These are phyloP conservation scores for Macrotus californicus DNA, from an alignment of 2,113 vertebrate species.

Conservation along the genomic window DNA sequence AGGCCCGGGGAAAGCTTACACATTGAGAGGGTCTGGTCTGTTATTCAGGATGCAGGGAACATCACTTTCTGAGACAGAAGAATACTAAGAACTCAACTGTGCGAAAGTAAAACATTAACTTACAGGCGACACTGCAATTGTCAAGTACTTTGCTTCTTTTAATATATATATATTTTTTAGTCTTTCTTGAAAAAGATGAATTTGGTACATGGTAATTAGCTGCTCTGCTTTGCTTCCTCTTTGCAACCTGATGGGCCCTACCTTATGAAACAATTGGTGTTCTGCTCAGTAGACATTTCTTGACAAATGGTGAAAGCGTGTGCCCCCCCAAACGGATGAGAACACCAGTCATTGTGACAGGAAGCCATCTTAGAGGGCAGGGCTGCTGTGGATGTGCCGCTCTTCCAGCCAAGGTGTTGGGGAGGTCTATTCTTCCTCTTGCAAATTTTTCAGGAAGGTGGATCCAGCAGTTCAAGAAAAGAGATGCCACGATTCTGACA, in stretches of 20 bases:
- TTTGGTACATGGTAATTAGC: constrained; percentile 26
- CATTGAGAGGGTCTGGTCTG: constrained; percentile 46
- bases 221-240: constrained; percentile 1
- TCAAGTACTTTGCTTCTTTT: constrained; percentile 60
- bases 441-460: constrained; percentile 80
- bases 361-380: constrained; percentile 68
- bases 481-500: constrained; percentile 83
- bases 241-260: neutral
- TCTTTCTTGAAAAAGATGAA: constrained; percentile 50
- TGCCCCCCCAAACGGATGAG: constrained; percentile 66
- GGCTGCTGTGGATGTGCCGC: constrained; percentile 66
- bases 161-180: constrained; percentile 28
- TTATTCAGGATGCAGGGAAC: constrained; percentile 53
- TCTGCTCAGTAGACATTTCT: constrained; percentile 50
- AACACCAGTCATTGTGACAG: constrained; percentile 67
- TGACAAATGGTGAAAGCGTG: constrained; percentile 65
- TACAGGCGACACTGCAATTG: constrained; percentile 49
- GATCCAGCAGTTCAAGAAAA: constrained; percentile 81
- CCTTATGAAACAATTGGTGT: constrained; percentile 12
- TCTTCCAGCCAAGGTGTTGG: constrained; percentile 50
- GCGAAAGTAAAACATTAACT: constrained; percentile 69
- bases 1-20: constrained; percentile 29
- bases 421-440: constrained; percentile 68
- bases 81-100: constrained; percentile 50
- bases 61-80: constrained; percentile 43